Evolutionary conservation across 2,888 invertebrate species (phyloP).

Genomic region (Epinotia nisella): DNA sequence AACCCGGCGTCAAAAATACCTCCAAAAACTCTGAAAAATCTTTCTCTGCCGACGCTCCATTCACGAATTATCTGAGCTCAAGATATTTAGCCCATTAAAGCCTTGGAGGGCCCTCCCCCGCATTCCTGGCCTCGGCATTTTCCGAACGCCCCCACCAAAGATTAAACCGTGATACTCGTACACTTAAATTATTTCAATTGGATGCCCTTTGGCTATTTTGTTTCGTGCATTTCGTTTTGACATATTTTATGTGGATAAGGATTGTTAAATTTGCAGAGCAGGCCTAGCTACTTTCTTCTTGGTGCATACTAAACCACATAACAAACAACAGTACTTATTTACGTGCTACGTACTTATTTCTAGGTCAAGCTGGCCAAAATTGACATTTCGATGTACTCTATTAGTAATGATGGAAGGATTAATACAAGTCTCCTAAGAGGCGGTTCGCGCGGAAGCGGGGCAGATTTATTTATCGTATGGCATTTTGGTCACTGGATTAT

Average conservation of each 20-base stretch:
- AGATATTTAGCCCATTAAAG: constrained; percentile 83
- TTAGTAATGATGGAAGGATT: too few relatives aligned
- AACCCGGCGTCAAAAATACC: background rate
- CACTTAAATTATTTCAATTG: constrained; percentile 56
- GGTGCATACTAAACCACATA: too few relatives aligned
- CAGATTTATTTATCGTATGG: too few relatives aligned
- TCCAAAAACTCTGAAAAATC: background rate
- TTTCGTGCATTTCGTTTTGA: constrained; percentile 14
- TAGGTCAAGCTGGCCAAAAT: too few relatives aligned
- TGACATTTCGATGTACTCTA: too few relatives aligned
- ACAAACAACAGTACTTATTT: too few relatives aligned
- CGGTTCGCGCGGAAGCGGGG: too few relatives aligned
- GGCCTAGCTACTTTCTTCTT: too few relatives aligned
- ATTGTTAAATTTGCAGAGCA: too few relatives aligned
- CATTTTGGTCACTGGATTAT: too few relatives aligned
- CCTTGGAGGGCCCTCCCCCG: constrained; percentile 66
- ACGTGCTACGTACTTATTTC: too few relatives aligned
- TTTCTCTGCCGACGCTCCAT: constrained; percentile 57
- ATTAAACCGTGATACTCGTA: constrained; percentile 54
- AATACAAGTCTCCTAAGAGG: too few relatives aligned
- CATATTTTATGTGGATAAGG: background rate
- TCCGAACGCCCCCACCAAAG: constrained; percentile 53
- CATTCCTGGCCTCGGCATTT: constrained; percentile 48
- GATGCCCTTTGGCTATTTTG: constrained; percentile 33
- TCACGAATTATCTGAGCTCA: constrained; percentile 75